A percentile compares a stretch with the other conserved stretches of the same genome.
phyloP scores from a whole-genome alignment of 2,888 invertebrate genomes.

The Apodemia mormo region DNA sequence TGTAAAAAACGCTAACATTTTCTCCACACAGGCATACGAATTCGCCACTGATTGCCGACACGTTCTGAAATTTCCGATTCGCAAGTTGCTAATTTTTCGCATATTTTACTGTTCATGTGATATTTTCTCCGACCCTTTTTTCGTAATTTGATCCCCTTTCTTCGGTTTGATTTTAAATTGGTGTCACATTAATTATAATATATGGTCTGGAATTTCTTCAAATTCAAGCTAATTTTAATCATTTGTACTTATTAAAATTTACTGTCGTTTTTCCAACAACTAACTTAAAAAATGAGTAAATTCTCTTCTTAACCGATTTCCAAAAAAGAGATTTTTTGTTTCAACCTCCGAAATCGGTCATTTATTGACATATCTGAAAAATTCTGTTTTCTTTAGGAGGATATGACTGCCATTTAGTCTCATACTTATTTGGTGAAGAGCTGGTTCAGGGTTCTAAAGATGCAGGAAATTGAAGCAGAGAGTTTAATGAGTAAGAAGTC shows the following conservation, averaged over 20 bases:
- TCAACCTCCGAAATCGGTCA: too few species aligned
- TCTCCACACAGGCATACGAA: neutral
- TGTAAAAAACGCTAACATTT: neutral
- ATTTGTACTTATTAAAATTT: neutral
- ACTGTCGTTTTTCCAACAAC: too few species aligned
- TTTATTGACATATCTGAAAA: too few species aligned
- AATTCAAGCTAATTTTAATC: neutral
- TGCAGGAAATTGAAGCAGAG: too few species aligned
- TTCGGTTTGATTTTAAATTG: neutral
- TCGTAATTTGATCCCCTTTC: neutral
- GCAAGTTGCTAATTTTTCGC: neutral
- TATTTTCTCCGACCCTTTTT: neutral
- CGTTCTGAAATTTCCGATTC: neutral
- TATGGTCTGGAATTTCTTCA: neutral
- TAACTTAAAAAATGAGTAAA: too few species aligned
- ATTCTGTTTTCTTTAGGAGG: too few species aligned
- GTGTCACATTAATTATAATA: neutral
- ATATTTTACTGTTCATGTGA: neutral
- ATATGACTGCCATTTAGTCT: too few species aligned
- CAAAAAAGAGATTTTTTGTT: too few species aligned
- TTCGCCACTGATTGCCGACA: neutral
- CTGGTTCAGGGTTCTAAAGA: too few species aligned
- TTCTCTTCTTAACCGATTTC: too few species aligned
- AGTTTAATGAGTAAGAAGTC: too few species aligned
- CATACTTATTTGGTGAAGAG: too few species aligned